A percentile compares a stretch with the other conserved stretches of the same genome.
phyloP scores from a whole-genome alignment of 2,113 vertebrate species.

The Callochromis pleurospilus region DNA sequence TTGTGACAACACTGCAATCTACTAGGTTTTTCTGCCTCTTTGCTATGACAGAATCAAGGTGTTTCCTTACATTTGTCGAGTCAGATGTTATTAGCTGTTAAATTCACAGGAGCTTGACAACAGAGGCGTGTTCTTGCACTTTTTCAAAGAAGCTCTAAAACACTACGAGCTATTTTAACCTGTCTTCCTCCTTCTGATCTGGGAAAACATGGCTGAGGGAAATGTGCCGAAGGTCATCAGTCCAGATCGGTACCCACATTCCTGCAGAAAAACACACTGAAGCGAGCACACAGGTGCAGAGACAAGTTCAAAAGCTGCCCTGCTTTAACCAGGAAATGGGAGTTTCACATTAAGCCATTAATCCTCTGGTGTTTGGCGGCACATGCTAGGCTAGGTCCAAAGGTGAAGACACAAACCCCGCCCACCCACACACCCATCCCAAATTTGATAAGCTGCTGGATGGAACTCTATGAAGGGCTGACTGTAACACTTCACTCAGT shows the following conservation, averaged over 20 bases:
- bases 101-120: background rate
- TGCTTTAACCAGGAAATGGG: background rate
- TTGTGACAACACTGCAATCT: background rate
- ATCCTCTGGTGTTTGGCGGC: background rate
- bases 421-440: background rate
- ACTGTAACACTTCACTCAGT: background rate
- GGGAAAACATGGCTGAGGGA: background rate
- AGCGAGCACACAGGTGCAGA: background rate
- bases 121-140: background rate
- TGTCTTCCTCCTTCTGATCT: background rate
- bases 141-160: background rate
- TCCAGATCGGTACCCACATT: background rate
- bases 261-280: background rate
- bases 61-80: background rate
- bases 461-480: fast-evolving
- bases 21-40: background rate
- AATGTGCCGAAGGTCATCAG: background rate
- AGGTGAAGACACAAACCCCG: background rate
- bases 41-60: background rate
- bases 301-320: background rate
- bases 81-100: background rate
- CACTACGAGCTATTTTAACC: background rate
- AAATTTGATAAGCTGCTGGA: background rate
- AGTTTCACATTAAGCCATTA: background rate
- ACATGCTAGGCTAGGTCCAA: background rate